Percentiles rank a stretch among this genome's conserved stretches.
These are phyloP conservation scores for Thalpophila matura DNA, from an alignment of 2,888 invertebrate species.

Conservation along the genomic window DNA sequence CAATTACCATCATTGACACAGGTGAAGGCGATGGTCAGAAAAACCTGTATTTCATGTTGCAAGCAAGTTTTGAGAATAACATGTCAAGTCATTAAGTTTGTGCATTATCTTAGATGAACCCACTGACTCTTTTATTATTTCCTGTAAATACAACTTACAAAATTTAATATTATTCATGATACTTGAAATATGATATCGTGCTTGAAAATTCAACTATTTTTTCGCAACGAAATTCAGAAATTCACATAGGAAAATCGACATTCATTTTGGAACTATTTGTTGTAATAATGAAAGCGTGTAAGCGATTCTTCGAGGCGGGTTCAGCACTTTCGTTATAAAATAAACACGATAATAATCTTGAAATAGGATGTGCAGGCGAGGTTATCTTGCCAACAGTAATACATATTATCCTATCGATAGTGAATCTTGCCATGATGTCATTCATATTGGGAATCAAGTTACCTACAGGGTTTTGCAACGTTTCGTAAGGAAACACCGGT, in stretches of 20 bases:
- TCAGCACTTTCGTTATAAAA: conserved; percentile 24
- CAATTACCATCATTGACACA: conserved; percentile 17
- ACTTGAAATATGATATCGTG: not conserved
- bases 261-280: not conserved
- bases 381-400: conserved; percentile 42
- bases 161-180: not conserved
- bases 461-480: conserved; percentile 57
- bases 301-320: not conserved
- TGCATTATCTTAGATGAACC: conserved; percentile 45
- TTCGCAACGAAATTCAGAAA: not conserved
- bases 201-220: not conserved
- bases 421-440: conserved; percentile 59
- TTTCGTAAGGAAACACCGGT: conserved; percentile 58
- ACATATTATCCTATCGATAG: conserved; percentile 47
- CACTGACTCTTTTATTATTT: conserved; percentile 6
- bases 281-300: not conserved
- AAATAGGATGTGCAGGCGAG: conserved; percentile 34
- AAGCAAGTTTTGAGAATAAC: conserved; percentile 21
- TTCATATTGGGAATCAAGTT: conserved; percentile 60
- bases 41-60: conserved; percentile 16
- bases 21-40: conserved; percentile 18
- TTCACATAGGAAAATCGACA: not conserved
- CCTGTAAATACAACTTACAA: not conserved
- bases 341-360: conserved; percentile 38
- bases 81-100: conserved; percentile 26